phyloP scores from a whole-genome alignment of 2,888 invertebrate species.

The Imbricaverruca yamaguchii region DNA sequence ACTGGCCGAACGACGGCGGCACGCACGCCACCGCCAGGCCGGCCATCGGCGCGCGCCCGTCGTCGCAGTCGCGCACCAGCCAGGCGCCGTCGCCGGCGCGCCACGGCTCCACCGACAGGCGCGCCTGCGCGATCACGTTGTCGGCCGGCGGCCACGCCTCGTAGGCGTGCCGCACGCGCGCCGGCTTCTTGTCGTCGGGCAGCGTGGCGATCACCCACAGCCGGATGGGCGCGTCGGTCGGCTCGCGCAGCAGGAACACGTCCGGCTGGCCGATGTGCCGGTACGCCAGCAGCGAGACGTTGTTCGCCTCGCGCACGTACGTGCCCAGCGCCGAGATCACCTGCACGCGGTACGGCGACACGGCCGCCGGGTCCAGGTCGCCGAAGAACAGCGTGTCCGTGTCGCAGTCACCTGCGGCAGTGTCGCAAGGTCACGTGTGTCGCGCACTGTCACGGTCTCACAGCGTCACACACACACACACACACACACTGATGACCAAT shows the following conservation, averaged over 20 bases:
- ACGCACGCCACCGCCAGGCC: background rate
- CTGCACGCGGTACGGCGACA: background rate
- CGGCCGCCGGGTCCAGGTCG: background rate
- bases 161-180: background rate
- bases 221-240: background rate
- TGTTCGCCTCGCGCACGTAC: background rate
- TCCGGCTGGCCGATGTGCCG: background rate
- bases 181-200: constrained; percentile 1
- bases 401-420: background rate
- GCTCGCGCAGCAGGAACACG: background rate
- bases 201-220: background rate
- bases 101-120: background rate
- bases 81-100: background rate
- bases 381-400: background rate
- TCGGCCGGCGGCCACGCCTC: constrained; percentile 5
- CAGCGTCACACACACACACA: too few species aligned
- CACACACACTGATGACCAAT: too few species aligned
- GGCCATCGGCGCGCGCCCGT: background rate
- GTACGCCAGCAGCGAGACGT: background rate
- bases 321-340: background rate
- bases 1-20: background rate
- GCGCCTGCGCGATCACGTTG: background rate
- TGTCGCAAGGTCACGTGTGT: too few species aligned
- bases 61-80: background rate
- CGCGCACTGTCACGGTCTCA: too few species aligned